These are phyloP conservation scores for Phaethon lepturus DNA, from an alignment of 2,113 vertebrate species.

Conservation along the genomic window DNA sequence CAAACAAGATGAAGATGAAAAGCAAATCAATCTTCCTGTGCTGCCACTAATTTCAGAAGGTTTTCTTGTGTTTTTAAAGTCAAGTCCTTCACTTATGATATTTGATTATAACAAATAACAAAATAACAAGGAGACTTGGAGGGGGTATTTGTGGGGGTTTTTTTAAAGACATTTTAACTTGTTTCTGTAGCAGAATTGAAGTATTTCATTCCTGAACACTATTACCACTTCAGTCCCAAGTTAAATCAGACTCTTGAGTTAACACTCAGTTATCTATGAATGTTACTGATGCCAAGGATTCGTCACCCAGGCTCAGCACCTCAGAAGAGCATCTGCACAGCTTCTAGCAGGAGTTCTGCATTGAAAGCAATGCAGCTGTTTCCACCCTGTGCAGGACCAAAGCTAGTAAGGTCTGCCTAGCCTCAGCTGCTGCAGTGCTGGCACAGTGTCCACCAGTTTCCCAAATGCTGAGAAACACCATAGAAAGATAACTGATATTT, in stretches of 20 bases:
- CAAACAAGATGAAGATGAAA: not conserved
- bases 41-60: not conserved
- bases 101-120: not conserved
- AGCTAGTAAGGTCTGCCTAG: not conserved
- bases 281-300: not conserved
- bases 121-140: not conserved
- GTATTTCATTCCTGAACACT: not conserved
- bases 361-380: not conserved
- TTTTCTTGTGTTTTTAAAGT: not conserved
- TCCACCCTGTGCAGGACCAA: not conserved
- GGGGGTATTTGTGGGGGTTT: not conserved
- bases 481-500: not conserved
- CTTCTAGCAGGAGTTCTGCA: not conserved
- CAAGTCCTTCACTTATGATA: not conserved
- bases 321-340: not conserved
- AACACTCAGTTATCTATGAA: not conserved
- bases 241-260: not conserved
- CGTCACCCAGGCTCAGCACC: not conserved
- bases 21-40: not conserved
- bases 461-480: not conserved
- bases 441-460: not conserved
- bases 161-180: not conserved
- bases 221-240: not conserved
- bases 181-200: not conserved
- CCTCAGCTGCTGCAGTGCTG: not conserved